Base-by-base conservation (phyloP, 2,888 invertebrate genomes). In the Tridacna crocea region DNA sequence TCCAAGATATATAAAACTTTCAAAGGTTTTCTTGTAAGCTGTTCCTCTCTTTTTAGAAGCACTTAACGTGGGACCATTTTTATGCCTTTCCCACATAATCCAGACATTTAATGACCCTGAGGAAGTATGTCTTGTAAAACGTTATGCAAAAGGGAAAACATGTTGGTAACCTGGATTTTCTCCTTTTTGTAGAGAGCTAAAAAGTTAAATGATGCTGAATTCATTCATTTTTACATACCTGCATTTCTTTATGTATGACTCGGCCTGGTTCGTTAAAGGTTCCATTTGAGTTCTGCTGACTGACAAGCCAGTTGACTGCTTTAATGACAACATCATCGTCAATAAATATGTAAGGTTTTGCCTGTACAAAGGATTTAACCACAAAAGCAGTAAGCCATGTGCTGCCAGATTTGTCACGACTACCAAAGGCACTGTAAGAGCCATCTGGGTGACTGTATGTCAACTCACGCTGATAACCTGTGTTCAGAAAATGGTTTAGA, bases 381-480 rank as follows among this genome's bases (percentile, higher is more conserved):
- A 91, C 91, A 78, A 88, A 90, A 11, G 91, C 89, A 36, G 91
- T 91, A 73, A 91, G 75, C 98, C 98, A 97, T 84, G 98, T 96
- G 93, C 98, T 96, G 93, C 98, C 96, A 91, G 95, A 95, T 88
- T 96, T 91, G 95, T 97, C 96, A 89, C 96, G 93, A 90, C 96
- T 95, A 22, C 98, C 98, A 93, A 98, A 98, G 88, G 98, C 96
- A 94, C 97, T 96, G 94, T 99, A 99, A 0, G 98, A 98, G 0
- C 98, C 98, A 93, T 99, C 98, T 0, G 95, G 93, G 84, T 97
- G 96, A 80, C 97, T 96, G 94, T 97, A 99, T 0, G 97, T 97
- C 92, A 99, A 95, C 92, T 99, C 96, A 82, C 98, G 96, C 93
- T 99, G 99, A 94, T 98, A 99, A 6, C 98, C 95, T 94, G 73